Percentiles rank a stretch among this genome's conserved stretches.
phyloP scores from a whole-genome alignment of 2,113 vertebrate genomes.

The Phaethornis superciliosus region DNA sequence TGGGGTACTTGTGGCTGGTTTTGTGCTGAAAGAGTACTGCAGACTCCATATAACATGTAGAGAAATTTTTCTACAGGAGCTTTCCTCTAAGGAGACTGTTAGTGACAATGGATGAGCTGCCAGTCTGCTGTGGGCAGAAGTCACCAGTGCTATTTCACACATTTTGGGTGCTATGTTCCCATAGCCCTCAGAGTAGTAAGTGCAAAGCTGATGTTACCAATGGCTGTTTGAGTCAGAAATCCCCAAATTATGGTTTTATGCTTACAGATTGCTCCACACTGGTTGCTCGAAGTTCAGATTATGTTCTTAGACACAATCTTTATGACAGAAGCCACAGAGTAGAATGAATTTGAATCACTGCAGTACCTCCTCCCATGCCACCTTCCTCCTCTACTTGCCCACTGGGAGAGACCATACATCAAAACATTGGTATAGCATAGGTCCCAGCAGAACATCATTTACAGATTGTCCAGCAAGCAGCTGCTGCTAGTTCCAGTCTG shows the following conservation, averaged over 20 bases:
- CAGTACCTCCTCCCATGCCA: not conserved
- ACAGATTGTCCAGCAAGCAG: not conserved
- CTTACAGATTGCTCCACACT: not conserved
- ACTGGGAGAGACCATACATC: not conserved
- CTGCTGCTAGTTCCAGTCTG: not conserved
- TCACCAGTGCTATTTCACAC: not conserved
- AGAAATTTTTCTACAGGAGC: not conserved
- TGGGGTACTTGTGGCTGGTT: not conserved
- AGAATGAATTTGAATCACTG: not conserved
- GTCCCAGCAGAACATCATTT: accelerated
- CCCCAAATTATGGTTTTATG: not conserved
- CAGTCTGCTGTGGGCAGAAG: not conserved
- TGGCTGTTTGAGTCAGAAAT: not conserved
- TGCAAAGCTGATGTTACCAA: not conserved
- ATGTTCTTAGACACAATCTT: not conserved
- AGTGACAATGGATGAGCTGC: not conserved
- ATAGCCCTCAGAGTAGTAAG: not conserved
- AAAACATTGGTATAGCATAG: not conserved
- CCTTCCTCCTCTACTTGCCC: not conserved
- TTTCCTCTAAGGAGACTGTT: not conserved
- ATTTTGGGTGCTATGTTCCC: not conserved
- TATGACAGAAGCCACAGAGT: not conserved
- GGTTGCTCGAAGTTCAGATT: not conserved
- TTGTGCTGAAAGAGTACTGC: not conserved
- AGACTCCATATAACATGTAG: not conserved